These are phyloP conservation scores for Geodia barretti DNA, from an alignment of 37 sponge, comb jelly and placozoan species.

Conservation along the genomic window DNA sequence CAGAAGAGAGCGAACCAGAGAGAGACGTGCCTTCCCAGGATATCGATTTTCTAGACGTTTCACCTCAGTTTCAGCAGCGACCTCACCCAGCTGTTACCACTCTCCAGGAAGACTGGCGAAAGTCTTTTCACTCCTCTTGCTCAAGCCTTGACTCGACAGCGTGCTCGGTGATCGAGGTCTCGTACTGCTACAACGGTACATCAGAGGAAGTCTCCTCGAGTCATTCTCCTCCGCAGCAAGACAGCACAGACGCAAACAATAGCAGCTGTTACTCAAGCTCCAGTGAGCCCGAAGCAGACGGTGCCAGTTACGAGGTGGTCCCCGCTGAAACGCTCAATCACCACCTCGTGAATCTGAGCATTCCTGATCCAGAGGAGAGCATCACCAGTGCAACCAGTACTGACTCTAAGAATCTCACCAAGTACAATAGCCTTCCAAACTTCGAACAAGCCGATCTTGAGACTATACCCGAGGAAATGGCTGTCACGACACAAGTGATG, in stretches of 20 bases:
- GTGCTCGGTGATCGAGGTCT: not conserved
- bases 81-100: not conserved
- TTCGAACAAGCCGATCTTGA: not conserved
- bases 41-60: too few relatives aligned
- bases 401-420: not conserved
- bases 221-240: not conserved
- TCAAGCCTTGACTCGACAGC: not conserved
- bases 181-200: not conserved
- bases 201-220: not conserved
- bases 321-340: not conserved
- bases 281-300: too few relatives aligned
- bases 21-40: not conserved
- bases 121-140: not conserved
- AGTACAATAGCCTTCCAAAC: not conserved
- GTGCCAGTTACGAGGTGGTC: not conserved
- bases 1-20: not conserved
- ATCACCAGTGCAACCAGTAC: not conserved
- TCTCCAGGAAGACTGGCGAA: not conserved
- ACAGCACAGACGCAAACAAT: not conserved
- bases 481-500: not conserved
- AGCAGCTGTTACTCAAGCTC: not conserved
- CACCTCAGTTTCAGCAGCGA: not conserved
- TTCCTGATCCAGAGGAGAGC: too few relatives aligned
- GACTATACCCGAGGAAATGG: not conserved
- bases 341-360: not conserved